Base-by-base conservation (phyloP, 2,797 vertebrate species). In the Esox masquinongy region DNA sequence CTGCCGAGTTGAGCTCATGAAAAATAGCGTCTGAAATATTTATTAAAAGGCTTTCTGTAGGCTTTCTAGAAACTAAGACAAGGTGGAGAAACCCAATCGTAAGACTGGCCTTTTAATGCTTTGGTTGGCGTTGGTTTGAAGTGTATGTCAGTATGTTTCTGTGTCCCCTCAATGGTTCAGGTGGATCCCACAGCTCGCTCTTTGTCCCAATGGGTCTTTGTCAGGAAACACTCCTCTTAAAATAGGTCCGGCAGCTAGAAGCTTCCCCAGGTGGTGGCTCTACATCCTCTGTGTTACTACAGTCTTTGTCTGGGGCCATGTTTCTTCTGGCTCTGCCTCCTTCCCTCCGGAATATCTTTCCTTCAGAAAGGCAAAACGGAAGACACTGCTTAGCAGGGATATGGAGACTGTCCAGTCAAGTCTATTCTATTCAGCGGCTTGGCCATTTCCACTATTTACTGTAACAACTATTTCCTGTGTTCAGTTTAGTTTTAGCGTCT, bases 351-450 rank as follows among this genome's bases (percentile, higher is more conserved):
- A 22, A 24, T 24, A 26, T 24, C 56, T 61, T 61, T 61, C 22
- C 56, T 61, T 61, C 22, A 3, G 22, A 61, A 61, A 3, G 22
- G 56, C 56, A 3, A 4, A 61, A 61, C 11, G 56, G 56, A 61
- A 61, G 22, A 61, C 56, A 26, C 56, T 61, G 56, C 22, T 61
- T 61, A 61, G 56, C 56, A 24, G 56, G 56, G 22, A 61, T 61
- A 61, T 24, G 56, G 56, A 61, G 56, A 24, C 22, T 24, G 12
- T 61, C 56, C 56, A 47, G 43, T 47, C 56, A 22, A 24, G 22
- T 61, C 56, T 4, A 61, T 22, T 22, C 56, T 61, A 24, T 61
- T 61, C 22, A 61, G 11, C 24, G 56, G 6, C 56, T 61, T 61
- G 22, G 56, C 56, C 11, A 61, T 61, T 61, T 61, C 56, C 56